These are phyloP conservation scores for Zootoca vivipara DNA, from an alignment of 2,113 vertebrate species.

Conservation along the genomic window DNA sequence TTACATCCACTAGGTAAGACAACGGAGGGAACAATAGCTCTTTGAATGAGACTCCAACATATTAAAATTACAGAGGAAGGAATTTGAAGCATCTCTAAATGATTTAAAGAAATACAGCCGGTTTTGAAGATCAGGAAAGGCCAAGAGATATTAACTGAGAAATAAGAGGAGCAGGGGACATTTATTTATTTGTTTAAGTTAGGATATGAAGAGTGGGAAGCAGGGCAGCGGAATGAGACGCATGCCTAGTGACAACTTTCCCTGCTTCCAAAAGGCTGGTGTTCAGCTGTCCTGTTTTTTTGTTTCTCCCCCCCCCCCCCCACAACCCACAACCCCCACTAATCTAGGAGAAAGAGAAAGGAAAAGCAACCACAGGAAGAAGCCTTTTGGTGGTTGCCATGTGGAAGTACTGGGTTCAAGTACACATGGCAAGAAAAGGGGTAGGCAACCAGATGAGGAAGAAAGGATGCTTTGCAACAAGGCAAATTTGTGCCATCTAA, in stretches of 20 bases:
- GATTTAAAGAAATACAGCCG: background rate
- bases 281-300: background rate
- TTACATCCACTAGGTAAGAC: background rate
- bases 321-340: background rate
- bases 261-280: background rate
- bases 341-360: background rate
- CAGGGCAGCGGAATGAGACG: no score
- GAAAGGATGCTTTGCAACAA: background rate
- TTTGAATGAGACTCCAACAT: background rate
- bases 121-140: background rate
- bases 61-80: background rate
- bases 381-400: background rate
- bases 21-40: rapidly evolving
- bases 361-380: background rate
- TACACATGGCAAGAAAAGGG: background rate
- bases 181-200: rapidly evolving
- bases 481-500: background rate
- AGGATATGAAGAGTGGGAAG: background rate
- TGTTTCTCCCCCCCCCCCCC: no score
- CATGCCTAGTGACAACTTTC: background rate
- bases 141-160: background rate
- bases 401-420: background rate
- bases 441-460: background rate
- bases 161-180: background rate
- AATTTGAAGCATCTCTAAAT: background rate